These are phyloP conservation scores for Lissocephala sabroskyi DNA, from an alignment of 2,888 invertebrate genomes.

Conservation along the genomic window DNA sequence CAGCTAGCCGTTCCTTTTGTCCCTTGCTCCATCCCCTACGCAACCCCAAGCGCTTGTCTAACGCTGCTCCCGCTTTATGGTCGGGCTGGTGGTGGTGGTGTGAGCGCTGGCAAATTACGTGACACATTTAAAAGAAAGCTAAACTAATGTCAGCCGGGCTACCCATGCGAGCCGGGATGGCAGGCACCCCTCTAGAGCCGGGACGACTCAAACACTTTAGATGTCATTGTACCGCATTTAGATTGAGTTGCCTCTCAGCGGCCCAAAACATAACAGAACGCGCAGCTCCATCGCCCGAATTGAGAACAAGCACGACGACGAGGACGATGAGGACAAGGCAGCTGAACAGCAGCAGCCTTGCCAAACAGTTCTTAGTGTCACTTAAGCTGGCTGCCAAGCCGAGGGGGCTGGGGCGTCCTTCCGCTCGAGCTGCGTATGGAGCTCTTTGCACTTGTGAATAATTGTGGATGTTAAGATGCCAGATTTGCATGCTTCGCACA, in stretches of 20 bases:
- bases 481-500: slow-evolving; percentile 14
- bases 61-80: too few species aligned
- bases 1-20: background rate
- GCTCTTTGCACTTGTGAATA: slow-evolving; percentile 56
- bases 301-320: background rate
- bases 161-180: background rate
- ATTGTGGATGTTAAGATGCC: slow-evolving; percentile 61
- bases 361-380: slow-evolving; percentile 54
- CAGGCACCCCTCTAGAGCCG: too few species aligned
- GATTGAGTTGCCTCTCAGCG: slow-evolving; percentile 64
- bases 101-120: slow-evolving; percentile 43
- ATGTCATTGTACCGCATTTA: slow-evolving; percentile 67
- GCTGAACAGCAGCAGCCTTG: background rate
- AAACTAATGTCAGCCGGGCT: slow-evolving; percentile 47
- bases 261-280: slow-evolving; percentile 55
- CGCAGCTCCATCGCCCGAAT: background rate
- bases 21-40: too few species aligned
- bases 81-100: too few species aligned
- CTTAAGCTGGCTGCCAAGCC: slow-evolving; percentile 42
- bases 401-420: background rate
- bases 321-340: too few species aligned
- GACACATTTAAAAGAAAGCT: slow-evolving; percentile 63
- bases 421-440: background rate
- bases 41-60: too few species aligned
- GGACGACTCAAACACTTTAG: slow-evolving; percentile 55